A percentile compares a stretch with the other conserved stretches of the same genome.
These are phyloP conservation scores for Dysmachus trigonus DNA, from an alignment of 2,888 invertebrate genomes.

Conservation along the genomic window DNA sequence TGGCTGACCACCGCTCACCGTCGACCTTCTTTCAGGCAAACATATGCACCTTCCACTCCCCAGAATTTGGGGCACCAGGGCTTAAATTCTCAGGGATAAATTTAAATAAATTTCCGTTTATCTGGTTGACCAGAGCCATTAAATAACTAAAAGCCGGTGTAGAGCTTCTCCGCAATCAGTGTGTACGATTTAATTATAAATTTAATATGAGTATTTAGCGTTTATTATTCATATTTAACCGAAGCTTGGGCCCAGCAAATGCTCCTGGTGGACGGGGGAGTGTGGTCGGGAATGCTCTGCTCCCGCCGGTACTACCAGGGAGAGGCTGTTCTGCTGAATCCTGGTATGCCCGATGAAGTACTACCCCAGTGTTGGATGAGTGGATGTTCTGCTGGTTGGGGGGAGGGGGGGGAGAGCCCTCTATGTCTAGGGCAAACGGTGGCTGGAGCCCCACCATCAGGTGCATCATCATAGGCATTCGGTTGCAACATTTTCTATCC, in stretches of 20 bases:
- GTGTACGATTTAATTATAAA: constrained; percentile 27
- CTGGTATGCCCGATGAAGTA: too few species aligned
- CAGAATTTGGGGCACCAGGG: not conserved
- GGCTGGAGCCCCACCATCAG: not conserved
- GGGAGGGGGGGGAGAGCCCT: not conserved
- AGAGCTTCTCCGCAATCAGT: constrained; percentile 3
- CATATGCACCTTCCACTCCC: not conserved
- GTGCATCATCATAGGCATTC: not conserved
- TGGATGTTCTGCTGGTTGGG: not conserved
- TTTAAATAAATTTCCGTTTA: constrained; percentile 28
- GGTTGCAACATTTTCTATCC: not conserved
- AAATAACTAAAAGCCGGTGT: constrained; percentile 15
- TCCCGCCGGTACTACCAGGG: too few species aligned
- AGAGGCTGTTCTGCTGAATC: too few species aligned
- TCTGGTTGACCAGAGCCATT: constrained; percentile 28
- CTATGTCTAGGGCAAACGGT: not conserved
- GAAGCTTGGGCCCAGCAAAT: not conserved
- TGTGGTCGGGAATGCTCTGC: too few species aligned
- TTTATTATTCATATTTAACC: constrained; percentile 35
- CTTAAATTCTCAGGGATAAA: not conserved
- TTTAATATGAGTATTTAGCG: constrained; percentile 36
- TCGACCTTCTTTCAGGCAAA: not conserved
- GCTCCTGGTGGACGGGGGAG: too few species aligned
- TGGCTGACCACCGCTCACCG: too few species aligned
- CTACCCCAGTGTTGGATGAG: not conserved